These are phyloP conservation scores for Strigamia crassipes DNA, from an alignment of 2,888 invertebrate species.

Conservation along the genomic window DNA sequence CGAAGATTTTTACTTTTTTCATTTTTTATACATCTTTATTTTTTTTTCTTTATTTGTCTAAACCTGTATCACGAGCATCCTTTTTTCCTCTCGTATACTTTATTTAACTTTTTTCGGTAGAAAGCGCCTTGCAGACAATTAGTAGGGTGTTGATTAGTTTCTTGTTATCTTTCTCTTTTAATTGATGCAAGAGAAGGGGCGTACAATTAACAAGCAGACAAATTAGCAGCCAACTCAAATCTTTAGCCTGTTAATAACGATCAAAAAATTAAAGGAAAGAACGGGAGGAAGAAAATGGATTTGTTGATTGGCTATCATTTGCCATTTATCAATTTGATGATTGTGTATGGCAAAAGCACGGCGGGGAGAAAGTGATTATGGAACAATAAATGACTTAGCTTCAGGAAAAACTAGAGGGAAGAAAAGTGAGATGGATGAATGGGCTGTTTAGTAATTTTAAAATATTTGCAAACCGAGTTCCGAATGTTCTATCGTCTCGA, in stretches of 20 bases:
- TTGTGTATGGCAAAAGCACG: not conserved
- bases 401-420: not conserved
- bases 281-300: not conserved
- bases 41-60: not conserved
- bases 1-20: not conserved
- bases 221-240: not conserved
- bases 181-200: constrained; percentile 10
- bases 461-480: not conserved
- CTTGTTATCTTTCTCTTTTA: constrained; percentile 3
- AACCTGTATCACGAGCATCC: not conserved
- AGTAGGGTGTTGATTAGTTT: constrained; percentile 3
- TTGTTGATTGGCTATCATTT: not conserved
- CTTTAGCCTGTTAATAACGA: not conserved
- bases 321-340: constrained; percentile 10
- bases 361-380: not conserved
- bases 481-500: not conserved
- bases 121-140: constrained; percentile 10
- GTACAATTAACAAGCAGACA: not conserved
- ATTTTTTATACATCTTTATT: too few species aligned
- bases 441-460: constrained; percentile 4
- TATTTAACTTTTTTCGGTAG: not conserved
- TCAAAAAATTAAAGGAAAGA: not conserved
- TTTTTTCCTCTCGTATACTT: not conserved
- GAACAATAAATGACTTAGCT: not conserved
- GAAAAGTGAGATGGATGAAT: not conserved